Evolutionary conservation across 2,888 invertebrate species (phyloP), one percentile per base, ranked within the genome.

Genomic region (Diarsia brunnea): DNA sequence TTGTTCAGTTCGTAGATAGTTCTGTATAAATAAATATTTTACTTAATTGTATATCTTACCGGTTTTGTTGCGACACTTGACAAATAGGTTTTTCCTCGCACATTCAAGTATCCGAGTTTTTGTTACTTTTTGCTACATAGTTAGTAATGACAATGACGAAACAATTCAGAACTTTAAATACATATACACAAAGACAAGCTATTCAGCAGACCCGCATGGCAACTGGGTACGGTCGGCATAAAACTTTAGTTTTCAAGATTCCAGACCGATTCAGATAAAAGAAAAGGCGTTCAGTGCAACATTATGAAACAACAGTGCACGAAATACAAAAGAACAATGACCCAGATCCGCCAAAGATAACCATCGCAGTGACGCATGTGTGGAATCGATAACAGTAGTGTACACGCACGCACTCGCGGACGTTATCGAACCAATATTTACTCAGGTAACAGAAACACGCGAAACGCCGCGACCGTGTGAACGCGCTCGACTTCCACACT

Each of bases 311-410:
- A 79, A 79, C 82, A 86, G 74, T 82, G 91, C 87, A 91, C 89
- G 90, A 94, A 94, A 92, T 93, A 94, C 92, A 94, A 96, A 95
- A 94, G 95, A 96, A 95, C 95, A 96, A 95, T 96, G 96, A 96
- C 96, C 96, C 94, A 96, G 95, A 96, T 96, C 94, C 92, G 92
- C 90, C 90, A 92, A 93, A 95, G 96, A 96, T 96, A 95, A 95
- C 94, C 92, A 95, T 95, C 95, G 95, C 93, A 91, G 94, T 96
- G 95, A 95, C 96, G 95, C 95, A 95, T 95, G 94, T 93, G 94
- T 95, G 94, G 93, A 95, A 95, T 96, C 96, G 96, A 96, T 96
- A 96, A 95, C 95, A 94, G 94, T 91, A 90, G 92, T 93, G 92
- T 92, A 94, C 94, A 94, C 93, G 92, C 94, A 94, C 95, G 93